A percentile compares a stretch with the other conserved stretches of the same genome.
Conservation (phyloP, 2,888 invertebrate genomes). For the Cheilosia grossa region DNA sequence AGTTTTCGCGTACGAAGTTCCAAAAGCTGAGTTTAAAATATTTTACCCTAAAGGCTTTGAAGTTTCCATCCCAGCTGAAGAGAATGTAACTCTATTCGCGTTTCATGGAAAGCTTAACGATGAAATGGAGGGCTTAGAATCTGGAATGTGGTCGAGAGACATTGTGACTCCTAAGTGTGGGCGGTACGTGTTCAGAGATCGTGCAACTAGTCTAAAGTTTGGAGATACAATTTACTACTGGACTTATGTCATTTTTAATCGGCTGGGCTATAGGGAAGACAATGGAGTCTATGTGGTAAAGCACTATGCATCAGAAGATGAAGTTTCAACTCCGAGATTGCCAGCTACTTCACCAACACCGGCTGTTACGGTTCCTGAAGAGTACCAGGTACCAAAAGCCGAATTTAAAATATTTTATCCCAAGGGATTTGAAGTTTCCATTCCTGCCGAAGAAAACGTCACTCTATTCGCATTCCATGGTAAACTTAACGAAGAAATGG, state of each 20-base stretch:
- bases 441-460: constrained; percentile 86
- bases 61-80: constrained; percentile 84
- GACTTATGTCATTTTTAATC: constrained; percentile 88
- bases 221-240: constrained; percentile 89
- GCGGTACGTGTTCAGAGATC: constrained; percentile 87
- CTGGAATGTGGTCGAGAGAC: constrained; percentile 87
- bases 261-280: constrained; percentile 87
- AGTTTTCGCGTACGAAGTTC: constrained; percentile 80
- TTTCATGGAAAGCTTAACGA: constrained; percentile 89
- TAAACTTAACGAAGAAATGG: constrained; percentile 88
- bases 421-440: constrained; percentile 83
- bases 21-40: constrained; percentile 83
- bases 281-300: constrained; percentile 81
- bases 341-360: background rate
- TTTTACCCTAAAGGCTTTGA: constrained; percentile 83
- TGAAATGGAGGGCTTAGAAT: constrained; percentile 87
- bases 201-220: constrained; percentile 84
- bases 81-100: constrained; percentile 87
- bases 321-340: background rate
- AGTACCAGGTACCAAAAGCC: constrained; percentile 82
- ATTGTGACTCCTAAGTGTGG: constrained; percentile 86
- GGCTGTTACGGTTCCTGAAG: background rate
- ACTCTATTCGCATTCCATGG: constrained; percentile 89
- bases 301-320: background rate
- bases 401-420: constrained; percentile 83